Conservation (phyloP, 2,797 vertebrate species). For the Lepilemur septentrionalis region DNA sequence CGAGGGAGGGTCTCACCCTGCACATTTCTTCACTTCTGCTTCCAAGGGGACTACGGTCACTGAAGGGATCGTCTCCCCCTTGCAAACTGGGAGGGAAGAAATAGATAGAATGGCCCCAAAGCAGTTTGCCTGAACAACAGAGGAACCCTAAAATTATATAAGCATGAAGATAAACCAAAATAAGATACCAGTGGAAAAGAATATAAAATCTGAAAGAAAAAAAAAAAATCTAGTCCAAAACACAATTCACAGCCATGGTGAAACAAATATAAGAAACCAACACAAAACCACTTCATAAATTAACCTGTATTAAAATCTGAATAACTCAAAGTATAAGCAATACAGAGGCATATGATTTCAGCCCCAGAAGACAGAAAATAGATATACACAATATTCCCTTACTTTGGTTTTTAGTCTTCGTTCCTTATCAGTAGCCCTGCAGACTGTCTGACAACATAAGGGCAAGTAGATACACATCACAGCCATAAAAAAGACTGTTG, state of each 20-base stretch:
- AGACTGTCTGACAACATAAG: neutral
- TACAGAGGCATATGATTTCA: neutral
- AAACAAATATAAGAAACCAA: conserved; percentile 23
- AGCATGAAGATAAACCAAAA: conserved; percentile 16
- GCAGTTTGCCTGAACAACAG: neutral
- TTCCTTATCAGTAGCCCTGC: neutral
- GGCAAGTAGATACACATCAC: neutral
- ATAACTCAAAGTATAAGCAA: neutral
- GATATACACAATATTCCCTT: neutral
- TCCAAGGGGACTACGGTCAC: neutral
- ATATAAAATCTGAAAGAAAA: neutral
- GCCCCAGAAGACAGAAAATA: neutral
- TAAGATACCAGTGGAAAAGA: neutral
- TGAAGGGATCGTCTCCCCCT: neutral
- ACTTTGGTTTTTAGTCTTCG: neutral
- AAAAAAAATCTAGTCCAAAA: neutral
- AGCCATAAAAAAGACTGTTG: neutral
- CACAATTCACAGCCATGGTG: neutral
- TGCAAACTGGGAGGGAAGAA: neutral
- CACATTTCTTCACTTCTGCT: neutral
- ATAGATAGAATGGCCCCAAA: neutral
- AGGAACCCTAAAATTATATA: neutral
- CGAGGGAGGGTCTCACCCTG: neutral
- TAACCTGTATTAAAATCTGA: conserved; percentile 4
- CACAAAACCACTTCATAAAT: neutral